Evolutionary conservation across 2,888 invertebrate genomes (phyloP), one percentile per base, ranked within the genome.

Genomic region (Orthonevra nobilis): DNA sequence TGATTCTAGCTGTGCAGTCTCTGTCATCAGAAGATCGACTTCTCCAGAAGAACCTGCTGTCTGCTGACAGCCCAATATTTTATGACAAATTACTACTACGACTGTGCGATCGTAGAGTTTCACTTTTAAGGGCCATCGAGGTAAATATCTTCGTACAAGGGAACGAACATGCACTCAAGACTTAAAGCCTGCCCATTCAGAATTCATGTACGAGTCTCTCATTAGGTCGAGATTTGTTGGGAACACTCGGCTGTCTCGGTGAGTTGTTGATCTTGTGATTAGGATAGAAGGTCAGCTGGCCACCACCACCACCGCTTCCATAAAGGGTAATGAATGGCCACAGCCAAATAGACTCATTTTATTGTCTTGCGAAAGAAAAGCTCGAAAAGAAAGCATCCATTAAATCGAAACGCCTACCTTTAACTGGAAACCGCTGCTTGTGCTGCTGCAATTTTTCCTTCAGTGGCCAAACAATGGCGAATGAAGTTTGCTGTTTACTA

Each of bases 81-180:
- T 12, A 56, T 28, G 36, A 66, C 46, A 46, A 46, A 56, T 66
- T 26, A 66, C 28, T 4, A 14, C 15, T 42, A 15, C 52, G 42
- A 14, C 14, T 10, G 2, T 14, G 20, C 12, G 64, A 36, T 36
- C 7, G 28, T 56, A 38, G 30, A 69, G 40, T 75, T 75, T 75
- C 69, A 69, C 69, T 63, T 75, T 74, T 74, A 68, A 74, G 74
- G 74, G 60, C 68, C 60, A 74, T 68, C 14, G 60, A 73, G 44
- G 50, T 54, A 74, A 74, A 68, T 60, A 50, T 52, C 68, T 36
- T 50, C 73, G 40, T 52, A 52, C 28, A 56, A 12, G 58, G 23
- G 42, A 68, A 61, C 52, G 54, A 74, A 69, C 68, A 74, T 61
- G 69, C 69, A 75, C 58, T 66, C 26, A 9, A 7, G 34, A 50